These are phyloP conservation scores for Eriocheir sinensis DNA, from an alignment of 1,140 invertebrate species.

Conservation along the genomic window DNA sequence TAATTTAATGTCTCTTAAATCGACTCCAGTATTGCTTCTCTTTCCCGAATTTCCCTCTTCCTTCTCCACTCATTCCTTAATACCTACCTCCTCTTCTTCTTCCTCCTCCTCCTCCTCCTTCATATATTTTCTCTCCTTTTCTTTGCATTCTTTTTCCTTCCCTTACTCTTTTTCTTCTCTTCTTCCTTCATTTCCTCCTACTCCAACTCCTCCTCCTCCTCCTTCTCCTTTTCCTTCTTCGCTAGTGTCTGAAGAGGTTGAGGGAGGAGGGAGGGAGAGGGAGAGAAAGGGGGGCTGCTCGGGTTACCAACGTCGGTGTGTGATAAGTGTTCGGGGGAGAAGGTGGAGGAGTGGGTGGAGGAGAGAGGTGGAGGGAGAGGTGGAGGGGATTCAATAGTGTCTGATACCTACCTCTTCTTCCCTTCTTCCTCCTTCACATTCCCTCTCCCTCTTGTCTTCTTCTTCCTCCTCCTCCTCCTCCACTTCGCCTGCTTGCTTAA, in stretches of 20 bases:
- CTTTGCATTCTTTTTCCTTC: not conserved
- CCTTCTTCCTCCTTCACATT: not conserved
- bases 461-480: not conserved
- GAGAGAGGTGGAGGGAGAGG: not conserved
- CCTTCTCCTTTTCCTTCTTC: not conserved
- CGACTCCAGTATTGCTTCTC: not conserved
- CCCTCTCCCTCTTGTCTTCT: not conserved
- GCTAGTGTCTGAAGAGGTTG: not conserved
- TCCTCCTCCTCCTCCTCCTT: not conserved
- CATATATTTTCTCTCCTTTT: not conserved
- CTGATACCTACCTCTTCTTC: not conserved
- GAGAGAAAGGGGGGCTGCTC: not conserved
- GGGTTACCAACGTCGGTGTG: not conserved
- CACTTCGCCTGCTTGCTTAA: not conserved
- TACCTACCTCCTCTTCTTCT: not conserved
- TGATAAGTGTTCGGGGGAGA: not conserved
- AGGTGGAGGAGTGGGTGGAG: not conserved
- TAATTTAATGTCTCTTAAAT: not conserved
- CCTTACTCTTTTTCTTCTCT: not conserved
- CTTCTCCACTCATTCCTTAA: not conserved
- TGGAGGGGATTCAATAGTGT: not conserved
- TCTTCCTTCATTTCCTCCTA: too few species aligned
- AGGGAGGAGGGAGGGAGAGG: not conserved
- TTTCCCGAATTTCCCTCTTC: not conserved
- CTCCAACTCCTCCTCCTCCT: not conserved